Evolutionary conservation across 2,797 vertebrate genomes (phyloP).

Genomic region (Manis pentadactyla): DNA sequence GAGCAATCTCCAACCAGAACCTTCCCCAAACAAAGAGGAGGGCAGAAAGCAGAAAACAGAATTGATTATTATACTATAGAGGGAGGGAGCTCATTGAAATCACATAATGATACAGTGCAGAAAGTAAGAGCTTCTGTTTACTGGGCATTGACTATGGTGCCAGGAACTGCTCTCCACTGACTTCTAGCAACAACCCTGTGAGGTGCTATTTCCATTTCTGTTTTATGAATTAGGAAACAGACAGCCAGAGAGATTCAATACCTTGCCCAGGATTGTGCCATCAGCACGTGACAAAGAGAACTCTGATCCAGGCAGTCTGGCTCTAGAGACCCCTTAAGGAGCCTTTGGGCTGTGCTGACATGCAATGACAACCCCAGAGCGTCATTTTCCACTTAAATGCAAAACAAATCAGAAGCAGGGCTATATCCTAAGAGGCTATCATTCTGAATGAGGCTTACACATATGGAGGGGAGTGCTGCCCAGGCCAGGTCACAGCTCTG

Average conservation of each 20-base stretch:
- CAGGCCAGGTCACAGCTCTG: not conserved
- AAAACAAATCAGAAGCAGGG: not conserved
- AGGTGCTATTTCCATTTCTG: not conserved
- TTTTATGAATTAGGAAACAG: not conserved
- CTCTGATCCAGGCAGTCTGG: not conserved
- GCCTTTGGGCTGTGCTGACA: not conserved
- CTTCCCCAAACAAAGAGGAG: not conserved
- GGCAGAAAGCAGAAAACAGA: not conserved
- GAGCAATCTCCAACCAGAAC: not conserved
- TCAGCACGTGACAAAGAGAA: not conserved
- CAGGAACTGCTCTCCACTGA: not conserved
- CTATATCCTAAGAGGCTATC: not conserved
- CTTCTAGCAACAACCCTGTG: not conserved
- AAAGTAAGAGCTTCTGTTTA: not conserved
- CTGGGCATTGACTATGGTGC: not conserved
- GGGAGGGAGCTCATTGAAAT: not conserved
- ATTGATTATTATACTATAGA: not conserved
- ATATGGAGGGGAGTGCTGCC: not conserved
- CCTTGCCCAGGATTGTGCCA: not conserved
- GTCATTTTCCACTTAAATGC: not conserved
- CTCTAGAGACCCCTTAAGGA: not conserved
- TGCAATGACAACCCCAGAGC: not conserved
- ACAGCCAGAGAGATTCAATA: not conserved
- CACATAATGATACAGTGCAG: not conserved
- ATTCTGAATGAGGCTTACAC: not conserved